Percentiles rank a stretch among this genome's conserved stretches.
phyloP scores from a whole-genome alignment of 1,140 invertebrate genomes.

The Artemia franciscana region DNA sequence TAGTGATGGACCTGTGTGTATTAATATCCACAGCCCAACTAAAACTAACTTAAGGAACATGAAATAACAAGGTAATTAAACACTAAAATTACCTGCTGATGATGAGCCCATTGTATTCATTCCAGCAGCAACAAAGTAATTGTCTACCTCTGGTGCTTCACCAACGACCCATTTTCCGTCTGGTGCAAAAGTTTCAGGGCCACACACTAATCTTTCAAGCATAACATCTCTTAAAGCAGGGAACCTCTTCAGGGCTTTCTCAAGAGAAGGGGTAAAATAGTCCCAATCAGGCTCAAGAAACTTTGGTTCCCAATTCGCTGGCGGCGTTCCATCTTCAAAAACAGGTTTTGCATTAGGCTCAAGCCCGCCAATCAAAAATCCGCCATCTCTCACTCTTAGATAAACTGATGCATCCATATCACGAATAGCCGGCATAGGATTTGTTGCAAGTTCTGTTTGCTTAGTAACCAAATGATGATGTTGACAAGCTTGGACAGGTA shows the following conservation, averaged over 20 bases:
- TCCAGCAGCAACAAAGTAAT: conserved; percentile 85
- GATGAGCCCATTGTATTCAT: conserved; percentile 84
- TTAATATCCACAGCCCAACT: no score
- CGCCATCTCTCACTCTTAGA: conserved; percentile 51
- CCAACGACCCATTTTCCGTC: conserved; percentile 79
- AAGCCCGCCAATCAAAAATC: conserved; percentile 56
- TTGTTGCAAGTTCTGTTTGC: conserved; percentile 31
- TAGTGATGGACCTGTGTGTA: no score
- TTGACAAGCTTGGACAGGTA: conserved; percentile 75
- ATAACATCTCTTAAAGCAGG: conserved; percentile 44
- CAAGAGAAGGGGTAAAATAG: conserved; percentile 70
- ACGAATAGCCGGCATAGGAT: conserved; percentile 36
- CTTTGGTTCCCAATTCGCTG: conserved; percentile 7
- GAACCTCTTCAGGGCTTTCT: conserved; percentile 58
- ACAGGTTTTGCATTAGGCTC: conserved; percentile 65
- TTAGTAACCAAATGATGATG: conserved; percentile 79
- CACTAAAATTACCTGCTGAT: conserved; percentile 38
- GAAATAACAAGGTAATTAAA: no score
- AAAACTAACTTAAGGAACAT: no score
- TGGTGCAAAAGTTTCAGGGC: conserved; percentile 80
- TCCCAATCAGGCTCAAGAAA: conserved; percentile 54
- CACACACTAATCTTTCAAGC: conserved; percentile 54
- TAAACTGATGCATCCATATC: conserved; percentile 76
- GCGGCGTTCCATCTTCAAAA: conserved; percentile 43
- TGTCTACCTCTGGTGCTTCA: conserved; percentile 71